Evolutionary conservation across 1,140 invertebrate species (phyloP), one percentile per base, ranked within the genome.

Genomic region (Nylanderia fulva): DNA sequence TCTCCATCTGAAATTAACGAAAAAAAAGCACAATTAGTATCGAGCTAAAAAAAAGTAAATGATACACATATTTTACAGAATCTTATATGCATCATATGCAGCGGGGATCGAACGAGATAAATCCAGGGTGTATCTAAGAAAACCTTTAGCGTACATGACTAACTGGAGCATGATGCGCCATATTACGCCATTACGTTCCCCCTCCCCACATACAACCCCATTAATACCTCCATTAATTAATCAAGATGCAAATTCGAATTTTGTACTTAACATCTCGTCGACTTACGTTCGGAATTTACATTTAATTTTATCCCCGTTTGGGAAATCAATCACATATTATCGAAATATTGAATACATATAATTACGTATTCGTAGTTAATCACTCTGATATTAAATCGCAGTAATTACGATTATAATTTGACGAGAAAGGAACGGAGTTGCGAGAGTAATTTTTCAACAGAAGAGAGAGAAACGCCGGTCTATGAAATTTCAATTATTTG

Each of bases 1-100:
- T 94, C 93, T 95, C 96, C 88, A 95, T 94, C 96, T 96, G 92
- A 24, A 90, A 24, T 42, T 21, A 21, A 83, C 95, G 39, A 90
- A 3, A n/a, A 64, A 66, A 84, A 85, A 6, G 36, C 0, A 7
- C 1, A 11, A 72, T 88, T 54, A 87, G 48, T 72, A 66, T 36
- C 2, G 13, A 45, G 8, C 24, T 7, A 6, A 29, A 64, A 24
- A 77, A 36, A 24, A 21, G 21, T 8, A 45, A 3, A 11, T 21
- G 8, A 36, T 42, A 39, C 21, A n/a, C n/a, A n/a, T n/a, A 72
- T 72, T 52, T 33, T 27, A 21, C 36, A 75, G 33, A 33, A 29
- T 0, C 2, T 27, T 29, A 45, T 29, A 45, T 36, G 2, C 1
- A 66, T 33, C n/a, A n/a, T n/a, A n/a, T n/a, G n/a, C n/a, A 48